Evolutionary conservation across 2,797 vertebrate genomes (phyloP).

Genomic region (Sebastes iracundus): DNA sequence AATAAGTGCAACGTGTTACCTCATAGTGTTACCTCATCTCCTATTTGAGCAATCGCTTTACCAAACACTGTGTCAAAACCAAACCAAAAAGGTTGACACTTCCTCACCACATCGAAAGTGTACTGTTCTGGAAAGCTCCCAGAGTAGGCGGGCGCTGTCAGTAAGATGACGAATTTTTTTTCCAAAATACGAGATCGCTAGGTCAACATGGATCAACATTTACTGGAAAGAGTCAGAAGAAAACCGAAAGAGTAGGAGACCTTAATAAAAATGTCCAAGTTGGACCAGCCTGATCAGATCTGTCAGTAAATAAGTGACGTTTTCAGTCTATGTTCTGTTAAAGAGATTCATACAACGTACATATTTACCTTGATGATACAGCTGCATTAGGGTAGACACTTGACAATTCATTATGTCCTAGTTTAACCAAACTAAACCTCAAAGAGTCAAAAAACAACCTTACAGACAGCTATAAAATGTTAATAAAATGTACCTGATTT

Average conservation of each 20-base stretch:
- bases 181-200: neutral
- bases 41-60: neutral
- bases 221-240: neutral
- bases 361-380: neutral
- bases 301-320: neutral
- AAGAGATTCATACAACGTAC: neutral
- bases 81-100: neutral
- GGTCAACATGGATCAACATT: neutral
- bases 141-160: neutral
- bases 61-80: conserved; percentile 5
- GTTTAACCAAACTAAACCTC: neutral
- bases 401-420: neutral
- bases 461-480: neutral
- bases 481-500: too few relatives aligned
- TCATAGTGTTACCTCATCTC: conserved; percentile 5
- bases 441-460: neutral
- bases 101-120: neutral
- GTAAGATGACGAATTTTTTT: neutral
- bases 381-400: neutral
- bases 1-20: neutral
- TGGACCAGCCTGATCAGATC: neutral
- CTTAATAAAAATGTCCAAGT: neutral
- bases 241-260: neutral
- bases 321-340: neutral
- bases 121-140: neutral